Evolutionary conservation across 2,888 invertebrate species (phyloP), one percentile per base, ranked within the genome.

Genomic region (Hofmannophila pseudospretella): DNA sequence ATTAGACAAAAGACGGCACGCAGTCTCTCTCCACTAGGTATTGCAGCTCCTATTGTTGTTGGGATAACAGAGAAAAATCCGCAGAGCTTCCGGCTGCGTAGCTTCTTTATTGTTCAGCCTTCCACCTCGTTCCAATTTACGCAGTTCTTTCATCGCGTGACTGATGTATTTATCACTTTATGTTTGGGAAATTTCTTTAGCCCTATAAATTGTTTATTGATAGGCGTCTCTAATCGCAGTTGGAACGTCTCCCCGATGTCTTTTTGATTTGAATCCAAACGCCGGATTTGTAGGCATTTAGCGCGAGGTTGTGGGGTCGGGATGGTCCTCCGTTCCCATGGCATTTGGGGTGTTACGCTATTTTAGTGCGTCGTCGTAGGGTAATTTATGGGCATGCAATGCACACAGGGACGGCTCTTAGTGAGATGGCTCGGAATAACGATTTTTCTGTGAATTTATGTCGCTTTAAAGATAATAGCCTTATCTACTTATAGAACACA

Each of bases 291-390:
- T 79, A 74, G 73, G 67, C 73, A 74, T 81, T 80, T 79, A 79
- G 74, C 74, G 62, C 51, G 63, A 60, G 62, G 58, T 54, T 58
- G 69, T 52, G 57, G 66, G 65, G 69, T 64, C 54, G 57, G 37
- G 46, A 42, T 46, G 59, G 62, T 53, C 57, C 52, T 52, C 52
- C 56, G 80, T 85, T 85, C 84, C 81, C 85, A 85, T 81, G 82
- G 63, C 51, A 58, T 72, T 38, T 71, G 72, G 84, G 82, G 84
- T 80, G 85, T 72, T 76, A 79, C 79, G 85, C 85, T 85, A 85
- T 85, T 85, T 85, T 79, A 75, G 81, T 79, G 68, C 61, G 74
- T 77, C 74, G 77, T 76, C 76, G 65, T 54, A 49, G 66, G 64
- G 74, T 81, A 80, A 86, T 86, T 85, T 85, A 86, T 76, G 76